Evolutionary conservation across 1,140 invertebrate genomes (phyloP), one percentile per base, ranked within the genome.

Genomic region (Holcopasites calliopsidis): DNA sequence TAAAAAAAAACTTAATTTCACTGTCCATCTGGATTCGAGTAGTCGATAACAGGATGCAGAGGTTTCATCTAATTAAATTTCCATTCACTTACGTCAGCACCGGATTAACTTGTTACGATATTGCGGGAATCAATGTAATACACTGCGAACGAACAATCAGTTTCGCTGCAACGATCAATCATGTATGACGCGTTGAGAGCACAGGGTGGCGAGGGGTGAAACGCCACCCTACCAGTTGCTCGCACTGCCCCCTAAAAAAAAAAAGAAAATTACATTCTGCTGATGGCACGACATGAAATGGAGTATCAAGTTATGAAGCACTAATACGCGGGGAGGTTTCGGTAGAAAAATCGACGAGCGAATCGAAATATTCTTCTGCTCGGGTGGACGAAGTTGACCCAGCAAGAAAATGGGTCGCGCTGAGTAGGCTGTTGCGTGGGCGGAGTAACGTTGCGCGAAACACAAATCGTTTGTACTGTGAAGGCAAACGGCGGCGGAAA

Each of bases 401-500:
- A 10, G 3, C 18, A 11, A 8, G 35, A 28, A 42, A 61, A n/a
- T 31, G n/a, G 16, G 26, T n/a, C n/a, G n/a, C n/a, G 54, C 28
- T 18, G 50, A 54, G 26, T 8, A 18, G 54, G 18, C 21, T 16
- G 54, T 69, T 23, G 38, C 33, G 28, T 3, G 40, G 23, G 44
- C 18, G 38, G 21, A 23, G 21, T 11, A 54, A 54, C 11, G 49
- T 54, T 35, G 61, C 18, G 33, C 16, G 50, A 47, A 65, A 74
- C 26, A 55, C 21, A 3, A 21, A 66, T 74, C 57, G 71, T 66
- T 74, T 44, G 33, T 5, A 6, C 21, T 44, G 26, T 52, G 35
- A 75, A 76, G 38, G 72, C 71, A 76, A 82, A 82, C 69, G 58
- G 42, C 10, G 10, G n/a, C 31, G 64, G 3, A 31, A 40, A 23